Percentiles rank a stretch among this genome's conserved stretches.
phyloP scores from a whole-genome alignment of 2,113 vertebrate genomes.

The Melanotaenia duboulayi region DNA sequence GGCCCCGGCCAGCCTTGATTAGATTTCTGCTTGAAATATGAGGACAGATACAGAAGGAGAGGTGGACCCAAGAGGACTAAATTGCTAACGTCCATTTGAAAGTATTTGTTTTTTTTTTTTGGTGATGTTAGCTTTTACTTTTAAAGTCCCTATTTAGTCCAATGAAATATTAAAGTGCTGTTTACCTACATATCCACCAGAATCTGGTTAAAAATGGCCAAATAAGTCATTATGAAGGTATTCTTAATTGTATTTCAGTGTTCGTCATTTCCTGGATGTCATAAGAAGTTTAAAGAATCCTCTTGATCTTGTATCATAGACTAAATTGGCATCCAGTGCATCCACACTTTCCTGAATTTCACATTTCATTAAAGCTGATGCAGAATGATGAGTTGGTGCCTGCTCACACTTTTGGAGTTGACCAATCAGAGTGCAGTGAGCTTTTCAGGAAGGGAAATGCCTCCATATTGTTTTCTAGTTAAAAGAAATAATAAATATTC shows the following conservation, averaged over 20 bases:
- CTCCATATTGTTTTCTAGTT: no score
- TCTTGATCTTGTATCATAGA: neutral
- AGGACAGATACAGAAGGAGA: conserved; percentile 56
- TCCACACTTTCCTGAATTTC: neutral
- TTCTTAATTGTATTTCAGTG: neutral
- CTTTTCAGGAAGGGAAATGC: neutral
- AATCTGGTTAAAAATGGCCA: neutral
- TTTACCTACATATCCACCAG: neutral
- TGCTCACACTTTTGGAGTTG: neutral
- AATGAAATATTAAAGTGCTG: neutral
- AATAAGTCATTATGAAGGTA: neutral
- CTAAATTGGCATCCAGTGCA: neutral
- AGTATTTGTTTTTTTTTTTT: conserved; percentile 1
- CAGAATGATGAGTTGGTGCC: neutral
- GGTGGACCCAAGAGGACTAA: conserved; percentile 48
- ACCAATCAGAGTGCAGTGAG: neutral
- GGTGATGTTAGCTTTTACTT: conserved; percentile 26
- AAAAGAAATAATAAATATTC: no score
- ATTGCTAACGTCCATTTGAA: conserved; percentile 47
- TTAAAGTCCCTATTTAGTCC: neutral
- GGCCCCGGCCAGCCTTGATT: conserved; percentile 53
- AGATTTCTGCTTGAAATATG: conserved; percentile 73
- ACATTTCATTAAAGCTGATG: neutral
- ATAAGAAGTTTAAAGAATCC: neutral
- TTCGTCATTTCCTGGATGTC: neutral